phyloP scores from a whole-genome alignment of 64 coral and sea anemone genomes.

The Montipora foliosa region DNA sequence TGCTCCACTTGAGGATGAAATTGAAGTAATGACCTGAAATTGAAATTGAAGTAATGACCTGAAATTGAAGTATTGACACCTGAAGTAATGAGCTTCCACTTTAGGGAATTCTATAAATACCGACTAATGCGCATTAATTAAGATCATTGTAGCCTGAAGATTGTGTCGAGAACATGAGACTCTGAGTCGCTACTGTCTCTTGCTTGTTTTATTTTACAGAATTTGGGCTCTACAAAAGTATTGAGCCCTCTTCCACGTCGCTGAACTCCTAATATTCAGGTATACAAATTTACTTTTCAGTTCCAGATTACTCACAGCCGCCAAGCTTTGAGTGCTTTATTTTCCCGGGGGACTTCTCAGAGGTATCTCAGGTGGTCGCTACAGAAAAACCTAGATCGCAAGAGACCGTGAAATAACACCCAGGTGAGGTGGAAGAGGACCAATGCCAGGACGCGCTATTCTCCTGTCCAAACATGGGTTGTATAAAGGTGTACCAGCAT shows the following conservation, averaged over 20 bases:
- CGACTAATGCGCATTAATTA: no score
- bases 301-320: slow-evolving; percentile 35
- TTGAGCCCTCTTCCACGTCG: no score
- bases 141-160: no score
- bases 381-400: neutral
- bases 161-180: slow-evolving; percentile 34
- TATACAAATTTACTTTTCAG: neutral
- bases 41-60: no score
- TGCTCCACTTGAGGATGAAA: no score
- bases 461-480: slow-evolving; percentile 28
- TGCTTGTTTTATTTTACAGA: no score
- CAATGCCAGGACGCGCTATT: slow-evolving; percentile 15
- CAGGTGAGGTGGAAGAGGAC: slow-evolving; percentile 16
- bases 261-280: no score
- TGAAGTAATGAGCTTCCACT: no score
- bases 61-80: no score
- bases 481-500: slow-evolving; percentile 31
- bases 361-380: neutral
- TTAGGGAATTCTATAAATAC: no score
- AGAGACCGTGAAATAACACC: neutral
- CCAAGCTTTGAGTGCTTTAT: slow-evolving; percentile 15
- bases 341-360: slow-evolving; percentile 26
- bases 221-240: no score
- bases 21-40: no score
- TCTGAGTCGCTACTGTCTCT: neutral